Conservation (phyloP, 2,113 vertebrate genomes). For the Orientallactaga bullata region DNA sequence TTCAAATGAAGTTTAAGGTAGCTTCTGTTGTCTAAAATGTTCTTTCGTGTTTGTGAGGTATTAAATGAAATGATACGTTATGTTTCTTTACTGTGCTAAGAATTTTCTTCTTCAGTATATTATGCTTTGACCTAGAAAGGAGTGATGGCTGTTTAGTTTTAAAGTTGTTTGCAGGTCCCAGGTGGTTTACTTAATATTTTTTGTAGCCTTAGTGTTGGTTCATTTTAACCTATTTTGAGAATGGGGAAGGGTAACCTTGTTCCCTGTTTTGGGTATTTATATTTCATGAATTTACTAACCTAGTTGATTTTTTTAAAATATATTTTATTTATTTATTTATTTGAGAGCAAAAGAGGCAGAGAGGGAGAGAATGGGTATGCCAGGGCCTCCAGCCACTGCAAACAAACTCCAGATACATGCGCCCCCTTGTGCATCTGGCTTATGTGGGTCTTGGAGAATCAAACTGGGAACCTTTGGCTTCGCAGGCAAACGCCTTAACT, state of each 20-base stretch:
- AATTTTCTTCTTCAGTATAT: not conserved
- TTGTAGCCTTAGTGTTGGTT: too few relatives aligned
- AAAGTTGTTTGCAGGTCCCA: not conserved
- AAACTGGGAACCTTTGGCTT: too few relatives aligned
- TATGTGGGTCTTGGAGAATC: too few relatives aligned
- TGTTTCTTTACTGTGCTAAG: not conserved
- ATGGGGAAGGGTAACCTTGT: not conserved
- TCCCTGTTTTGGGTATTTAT: conserved; percentile 9
- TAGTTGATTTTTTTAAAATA: not conserved
- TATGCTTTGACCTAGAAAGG: not conserved
- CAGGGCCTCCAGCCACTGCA: too few relatives aligned
- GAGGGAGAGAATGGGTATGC: too few relatives aligned
- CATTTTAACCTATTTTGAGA: not conserved
- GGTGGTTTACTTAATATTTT: not conserved
- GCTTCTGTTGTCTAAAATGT: conserved; percentile 18
- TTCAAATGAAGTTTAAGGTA: not conserved
- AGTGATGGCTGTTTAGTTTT: not conserved
- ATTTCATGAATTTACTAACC: conserved; percentile 16
- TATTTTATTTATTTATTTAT: not conserved
- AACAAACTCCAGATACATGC: too few relatives aligned
- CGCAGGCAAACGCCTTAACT: too few relatives aligned
- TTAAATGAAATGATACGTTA: not conserved
- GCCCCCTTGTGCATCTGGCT: too few relatives aligned
- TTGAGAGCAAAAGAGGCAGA: too few relatives aligned
- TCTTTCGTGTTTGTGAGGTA: not conserved